Evolutionary conservation across 1,140 invertebrate genomes (phyloP), one percentile per base, ranked within the genome.

Genomic region (Cydia amplana): DNA sequence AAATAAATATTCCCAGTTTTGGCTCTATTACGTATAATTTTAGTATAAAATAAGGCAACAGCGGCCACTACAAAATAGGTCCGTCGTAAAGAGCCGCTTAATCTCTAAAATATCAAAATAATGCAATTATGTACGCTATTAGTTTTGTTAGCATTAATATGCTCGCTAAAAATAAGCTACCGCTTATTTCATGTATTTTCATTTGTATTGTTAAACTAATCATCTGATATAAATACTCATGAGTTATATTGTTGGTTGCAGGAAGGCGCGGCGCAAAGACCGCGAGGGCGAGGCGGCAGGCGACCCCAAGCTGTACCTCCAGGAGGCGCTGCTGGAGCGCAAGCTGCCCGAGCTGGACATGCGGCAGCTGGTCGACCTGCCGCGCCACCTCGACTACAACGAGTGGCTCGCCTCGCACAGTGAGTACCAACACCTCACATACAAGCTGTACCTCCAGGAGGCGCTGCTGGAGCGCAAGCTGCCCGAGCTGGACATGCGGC

Each of bases 401-500:
- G 98, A 99, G 95, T 99, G 98, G 98, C 95, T 99, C 80, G 98
- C 98, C 76, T 99, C 98, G 80, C 98, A 99, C 91, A 99, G 97
- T 98, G 92, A 96, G 96, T 96, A 83, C 76, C 4, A 67, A 0
- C 60, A 73, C n/a, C 32, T 23, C 49, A n/a, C 12, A 72, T 43
- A 36, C 64, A 73, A 9, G 10, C 14, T 23, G 6, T 7, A 49
- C 49, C n/a, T 99, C 92, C 97, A 99, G 94, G 97, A 98, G 91
- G 95, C 97, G 81, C 96, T 98, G 81, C 95, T 98, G 83, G 98
- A 99, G 94, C 95, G 97, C 89, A 97, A 97, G 93, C 94, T 98
- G 88, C 96, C 97, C 81, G 98, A 99, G 93, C 95, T 97, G 84
- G 98, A 99, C 94, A 95, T 99, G 93, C 95, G 96, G 88, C 95